phyloP scores from a whole-genome alignment of 2,113 vertebrate genomes.

The Phylloscopus trochiloides region DNA sequence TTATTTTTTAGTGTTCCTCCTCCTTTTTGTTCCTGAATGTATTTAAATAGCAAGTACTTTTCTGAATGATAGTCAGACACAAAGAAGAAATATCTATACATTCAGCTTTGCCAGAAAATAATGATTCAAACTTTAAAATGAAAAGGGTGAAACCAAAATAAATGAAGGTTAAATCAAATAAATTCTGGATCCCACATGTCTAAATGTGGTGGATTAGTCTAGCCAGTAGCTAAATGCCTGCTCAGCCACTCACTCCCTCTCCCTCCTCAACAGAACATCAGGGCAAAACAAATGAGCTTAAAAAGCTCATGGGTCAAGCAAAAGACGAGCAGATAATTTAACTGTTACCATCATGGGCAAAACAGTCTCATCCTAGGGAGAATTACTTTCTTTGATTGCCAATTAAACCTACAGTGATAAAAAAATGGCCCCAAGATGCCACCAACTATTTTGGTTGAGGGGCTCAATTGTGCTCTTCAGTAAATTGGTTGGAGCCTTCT shows the following conservation, averaged over 20 bases:
- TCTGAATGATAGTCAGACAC: not conserved
- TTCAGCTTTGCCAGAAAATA: not conserved
- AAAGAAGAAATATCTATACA: not conserved
- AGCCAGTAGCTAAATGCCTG: not conserved
- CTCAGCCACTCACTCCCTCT: accelerated
- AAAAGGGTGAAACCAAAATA: not conserved
- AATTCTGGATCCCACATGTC: not conserved
- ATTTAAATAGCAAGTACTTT: not conserved
- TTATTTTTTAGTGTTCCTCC: not conserved
- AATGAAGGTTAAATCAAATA: not conserved
- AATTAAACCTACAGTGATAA: not conserved
- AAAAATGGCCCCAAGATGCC: not conserved
- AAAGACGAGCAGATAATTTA: not conserved
- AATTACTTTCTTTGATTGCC: not conserved
- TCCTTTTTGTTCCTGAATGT: not conserved
- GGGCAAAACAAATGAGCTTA: not conserved
- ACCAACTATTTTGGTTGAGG: not conserved
- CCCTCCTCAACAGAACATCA: not conserved
- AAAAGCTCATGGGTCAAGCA: not conserved
- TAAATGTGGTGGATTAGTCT: not conserved
- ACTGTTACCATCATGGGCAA: not conserved
- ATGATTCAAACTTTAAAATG: not conserved
- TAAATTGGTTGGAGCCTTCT: accelerated
- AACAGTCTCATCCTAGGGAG: not conserved
- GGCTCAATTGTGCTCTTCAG: accelerated